Percentiles rank a stretch among this genome's conserved stretches.
These are phyloP conservation scores for Drosophila hydei DNA, from an alignment of 1,140 invertebrate species.

Conservation along the genomic window DNA sequence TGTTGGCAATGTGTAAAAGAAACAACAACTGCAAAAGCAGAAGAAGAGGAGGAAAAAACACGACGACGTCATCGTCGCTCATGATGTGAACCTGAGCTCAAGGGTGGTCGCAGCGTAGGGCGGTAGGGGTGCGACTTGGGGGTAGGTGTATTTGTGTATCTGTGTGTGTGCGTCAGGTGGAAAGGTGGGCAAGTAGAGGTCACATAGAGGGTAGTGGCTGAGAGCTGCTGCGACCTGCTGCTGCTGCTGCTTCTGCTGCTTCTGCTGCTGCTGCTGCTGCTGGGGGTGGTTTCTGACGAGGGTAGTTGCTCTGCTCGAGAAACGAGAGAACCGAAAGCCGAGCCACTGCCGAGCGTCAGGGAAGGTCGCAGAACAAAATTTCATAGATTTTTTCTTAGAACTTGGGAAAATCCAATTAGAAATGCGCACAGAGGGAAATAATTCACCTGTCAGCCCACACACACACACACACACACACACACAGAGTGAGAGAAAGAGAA, in stretches of 20 bases:
- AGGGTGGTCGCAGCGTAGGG: not conserved
- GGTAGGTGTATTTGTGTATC: not conserved
- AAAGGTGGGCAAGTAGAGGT: constrained; percentile 59
- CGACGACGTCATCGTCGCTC: constrained; percentile 73
- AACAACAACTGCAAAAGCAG: constrained; percentile 1
- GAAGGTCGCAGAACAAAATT: constrained; percentile 56
- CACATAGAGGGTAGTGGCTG: constrained; percentile 71
- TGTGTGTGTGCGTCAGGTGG: constrained; percentile 29
- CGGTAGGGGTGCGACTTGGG: not conserved
- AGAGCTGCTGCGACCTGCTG: constrained; percentile 55
- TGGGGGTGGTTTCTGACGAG: constrained; percentile 37
- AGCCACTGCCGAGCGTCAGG: not conserved
- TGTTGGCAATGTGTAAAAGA: constrained; percentile 14
- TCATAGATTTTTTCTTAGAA: constrained; percentile 84
- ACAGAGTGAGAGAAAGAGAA: constrained; percentile 1
- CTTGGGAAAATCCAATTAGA: constrained; percentile 83
- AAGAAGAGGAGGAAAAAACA: not conserved
- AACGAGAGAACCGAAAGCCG: constrained; percentile 26
- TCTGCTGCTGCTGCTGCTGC: constrained; percentile 20
- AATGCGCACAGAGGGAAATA: constrained; percentile 83
- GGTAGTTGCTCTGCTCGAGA: constrained; percentile 16
- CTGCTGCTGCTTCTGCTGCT: constrained; percentile 31
- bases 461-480: constrained; percentile 25
- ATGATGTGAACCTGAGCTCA: constrained; percentile 46
- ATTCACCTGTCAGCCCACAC: constrained; percentile 79